A percentile compares a stretch with the other conserved stretches of the same genome.
phyloP scores from a whole-genome alignment of 2,797 vertebrate species.

The Poeciliopsis turneri region DNA sequence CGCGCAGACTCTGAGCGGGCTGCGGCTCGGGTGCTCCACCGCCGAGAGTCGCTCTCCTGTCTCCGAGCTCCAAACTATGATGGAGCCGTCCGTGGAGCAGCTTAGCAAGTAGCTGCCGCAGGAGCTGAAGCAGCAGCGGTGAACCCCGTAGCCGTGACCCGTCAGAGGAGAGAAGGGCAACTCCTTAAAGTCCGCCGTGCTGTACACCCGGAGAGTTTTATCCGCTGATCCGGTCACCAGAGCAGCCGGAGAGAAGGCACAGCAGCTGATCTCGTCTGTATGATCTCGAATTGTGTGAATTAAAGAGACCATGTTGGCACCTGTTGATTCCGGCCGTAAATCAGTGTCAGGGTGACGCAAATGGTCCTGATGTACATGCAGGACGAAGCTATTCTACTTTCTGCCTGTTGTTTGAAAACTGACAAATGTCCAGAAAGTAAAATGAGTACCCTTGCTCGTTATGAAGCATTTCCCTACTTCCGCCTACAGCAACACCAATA shows the following conservation, averaged over 20 bases:
- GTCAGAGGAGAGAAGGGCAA: slow-evolving; percentile 82
- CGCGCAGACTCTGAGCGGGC: slow-evolving; percentile 84
- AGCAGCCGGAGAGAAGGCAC: slow-evolving; percentile 81
- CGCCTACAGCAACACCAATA: neutral
- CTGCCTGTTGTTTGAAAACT: neutral
- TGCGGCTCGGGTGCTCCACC: slow-evolving; percentile 81
- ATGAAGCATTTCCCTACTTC: slow-evolving; percentile 7
- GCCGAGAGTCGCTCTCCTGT: slow-evolving; percentile 70
- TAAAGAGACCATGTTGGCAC: slow-evolving; percentile 80
- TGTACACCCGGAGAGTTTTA: slow-evolving; percentile 86
- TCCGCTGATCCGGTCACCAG: slow-evolving; percentile 88
- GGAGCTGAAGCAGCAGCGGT: slow-evolving; percentile 88
- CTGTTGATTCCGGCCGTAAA: neutral
- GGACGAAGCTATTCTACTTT: neutral
- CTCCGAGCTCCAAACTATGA: slow-evolving; percentile 73
- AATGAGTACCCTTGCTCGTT: neutral
- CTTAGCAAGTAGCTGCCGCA: slow-evolving; percentile 82
- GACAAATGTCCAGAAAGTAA: neutral
- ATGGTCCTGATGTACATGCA: slow-evolving; percentile 7
- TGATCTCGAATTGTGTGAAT: slow-evolving; percentile 81
- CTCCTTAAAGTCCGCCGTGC: slow-evolving; percentile 78
- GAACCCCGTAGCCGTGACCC: slow-evolving; percentile 85
- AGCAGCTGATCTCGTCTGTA: slow-evolving; percentile 85
- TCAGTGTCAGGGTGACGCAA: slow-evolving; percentile 63
- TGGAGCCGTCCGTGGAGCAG: slow-evolving; percentile 86